Conservation (phyloP, 1,140 invertebrate species). For the Lysiphlebus fabarum region DNA sequence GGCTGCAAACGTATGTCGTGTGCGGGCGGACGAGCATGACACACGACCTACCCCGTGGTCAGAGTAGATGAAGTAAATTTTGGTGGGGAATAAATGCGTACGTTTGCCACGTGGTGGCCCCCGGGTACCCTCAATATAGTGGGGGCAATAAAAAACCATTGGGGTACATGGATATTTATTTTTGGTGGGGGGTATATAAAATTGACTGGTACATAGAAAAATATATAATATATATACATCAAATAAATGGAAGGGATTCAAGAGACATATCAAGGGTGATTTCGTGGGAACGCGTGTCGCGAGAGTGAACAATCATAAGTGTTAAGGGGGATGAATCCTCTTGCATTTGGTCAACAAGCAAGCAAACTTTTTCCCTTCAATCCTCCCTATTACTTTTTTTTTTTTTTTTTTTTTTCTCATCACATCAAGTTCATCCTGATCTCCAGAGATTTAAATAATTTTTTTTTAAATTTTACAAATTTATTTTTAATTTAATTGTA, state of each 20-base stretch:
- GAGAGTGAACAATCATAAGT: constrained; percentile 30
- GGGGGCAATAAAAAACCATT: constrained; percentile 14
- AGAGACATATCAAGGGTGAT: constrained; percentile 28
- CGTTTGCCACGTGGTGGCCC: constrained; percentile 26
- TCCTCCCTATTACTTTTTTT: constrained; percentile 10
- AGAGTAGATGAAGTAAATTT: constrained; percentile 15
- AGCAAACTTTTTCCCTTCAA: constrained; percentile 3
- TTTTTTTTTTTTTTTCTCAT: background rate
- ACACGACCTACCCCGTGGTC: constrained; percentile 45
- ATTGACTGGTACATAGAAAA: constrained; percentile 3
- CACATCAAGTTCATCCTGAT: too few species aligned
- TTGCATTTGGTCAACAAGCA: constrained; percentile 39
- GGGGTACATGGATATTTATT: background rate
- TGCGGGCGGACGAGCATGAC: constrained; percentile 49
- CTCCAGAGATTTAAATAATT: background rate
- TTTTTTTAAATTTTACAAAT: background rate
- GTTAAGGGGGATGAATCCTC: constrained; percentile 33
- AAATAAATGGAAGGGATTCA: constrained; percentile 24
- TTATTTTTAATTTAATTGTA: constrained; percentile 1
- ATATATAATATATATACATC: too few species aligned
- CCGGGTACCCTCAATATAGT: constrained; percentile 4
- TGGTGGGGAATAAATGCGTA: constrained; percentile 32
- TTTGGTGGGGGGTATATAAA: constrained; percentile 1
- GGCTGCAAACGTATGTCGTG: constrained; percentile 57
- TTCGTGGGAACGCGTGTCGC: constrained; percentile 52